Base-by-base conservation (phyloP, 2,888 invertebrate genomes). In the Pristionchus arcanus region DNA sequence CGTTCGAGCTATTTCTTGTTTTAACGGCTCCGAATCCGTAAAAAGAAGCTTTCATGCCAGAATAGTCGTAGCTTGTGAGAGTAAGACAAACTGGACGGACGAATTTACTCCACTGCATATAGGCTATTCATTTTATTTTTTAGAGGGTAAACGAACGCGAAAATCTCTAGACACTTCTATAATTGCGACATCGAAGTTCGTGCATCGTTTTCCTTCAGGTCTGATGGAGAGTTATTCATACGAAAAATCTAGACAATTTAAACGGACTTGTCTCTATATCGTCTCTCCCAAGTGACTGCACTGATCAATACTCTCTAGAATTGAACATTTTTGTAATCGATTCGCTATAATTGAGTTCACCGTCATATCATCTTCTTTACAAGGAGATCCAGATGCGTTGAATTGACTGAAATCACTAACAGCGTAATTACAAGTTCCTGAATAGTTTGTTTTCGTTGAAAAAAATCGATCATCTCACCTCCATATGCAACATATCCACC, bases 341-440 rank as follows among this genome's bases (percentile, higher is more conserved):
- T 42, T 5, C n/a, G 21, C 19, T 42, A 21, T 77, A 42, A 13
- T 77, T 21, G 7, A 63, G 0, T 7, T 2, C 25, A 77, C 74
- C 74, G 7, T 42, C 74, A 77, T 77, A 25, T 77, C 42, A 77
- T 77, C 74, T 19, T 13, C 7, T 21, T 25, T 42, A 25, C 74
- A 77, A 7, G 25, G 1, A 1, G 74, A 77, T 37, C 74, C 74
- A 4, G 74, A 9, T 11, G 4, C 21, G 28, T 42, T 77, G 42
- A 77, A 13, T 21, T 15, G 2, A 2, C 9, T 49, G 13, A 0
- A 3, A 16, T 31, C 21, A 3, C 11, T 5, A 21, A 4, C 42
- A 42, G 42, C 74, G 74, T 42, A 77, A 42, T 77, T 77, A 21
- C 74, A 77, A 7, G 2, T 77, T 42, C 74, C 74, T 77, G 74